Evolutionary conservation across 2,113 vertebrate genomes (phyloP).

Genomic region (Oceanodroma tethys): DNA sequence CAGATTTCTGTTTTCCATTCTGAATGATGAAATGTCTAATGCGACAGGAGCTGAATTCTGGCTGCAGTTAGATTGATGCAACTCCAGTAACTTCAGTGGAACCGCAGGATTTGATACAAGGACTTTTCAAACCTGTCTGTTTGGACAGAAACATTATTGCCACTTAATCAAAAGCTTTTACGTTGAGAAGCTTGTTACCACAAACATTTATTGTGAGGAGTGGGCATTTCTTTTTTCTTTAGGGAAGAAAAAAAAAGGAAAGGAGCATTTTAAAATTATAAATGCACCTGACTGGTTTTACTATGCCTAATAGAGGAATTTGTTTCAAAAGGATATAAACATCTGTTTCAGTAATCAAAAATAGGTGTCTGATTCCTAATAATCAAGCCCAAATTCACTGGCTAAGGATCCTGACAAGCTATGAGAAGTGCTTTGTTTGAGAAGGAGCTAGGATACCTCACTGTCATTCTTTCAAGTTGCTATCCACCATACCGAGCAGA

Average conservation of each 20-base stretch:
- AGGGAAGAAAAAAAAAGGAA: background rate
- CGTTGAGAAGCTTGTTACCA: background rate
- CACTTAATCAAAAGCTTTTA: background rate
- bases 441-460: background rate
- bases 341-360: background rate
- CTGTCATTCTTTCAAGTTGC: constrained; percentile 56
- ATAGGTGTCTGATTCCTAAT: background rate
- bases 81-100: background rate
- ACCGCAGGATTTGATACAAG: background rate
- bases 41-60: background rate
- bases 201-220: background rate
- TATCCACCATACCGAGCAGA: constrained; percentile 73
- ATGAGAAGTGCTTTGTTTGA: constrained; percentile 20
- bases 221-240: background rate
- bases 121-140: background rate
- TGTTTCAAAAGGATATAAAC: background rate
- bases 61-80: background rate
- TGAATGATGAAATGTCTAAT: background rate
- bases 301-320: background rate
- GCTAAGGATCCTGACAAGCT: background rate
- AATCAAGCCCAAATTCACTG: background rate
- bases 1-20: constrained; percentile 36
- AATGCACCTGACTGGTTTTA: background rate
- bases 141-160: background rate
- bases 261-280: background rate